Evolutionary conservation across 2,888 invertebrate genomes (phyloP).

Genomic region (Diarsia dahlii): DNA sequence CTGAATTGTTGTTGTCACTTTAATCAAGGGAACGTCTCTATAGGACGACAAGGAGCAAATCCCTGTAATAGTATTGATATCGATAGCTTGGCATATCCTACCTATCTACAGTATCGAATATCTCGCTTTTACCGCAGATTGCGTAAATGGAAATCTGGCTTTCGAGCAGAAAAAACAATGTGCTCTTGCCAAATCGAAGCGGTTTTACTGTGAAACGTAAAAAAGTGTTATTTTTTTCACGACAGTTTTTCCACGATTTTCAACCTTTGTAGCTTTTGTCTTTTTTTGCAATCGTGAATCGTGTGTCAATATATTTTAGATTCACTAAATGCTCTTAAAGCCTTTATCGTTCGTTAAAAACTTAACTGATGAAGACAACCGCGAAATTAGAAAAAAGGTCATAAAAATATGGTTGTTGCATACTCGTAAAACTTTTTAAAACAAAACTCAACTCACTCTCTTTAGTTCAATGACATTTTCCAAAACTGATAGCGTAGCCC

Average conservation of each 20-base stretch:
- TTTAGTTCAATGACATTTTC: slow-evolving; percentile 1
- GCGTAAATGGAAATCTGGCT: slow-evolving; percentile 81
- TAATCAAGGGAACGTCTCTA: slow-evolving; percentile 8
- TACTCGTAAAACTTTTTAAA: slow-evolving; percentile 7
- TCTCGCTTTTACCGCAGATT: slow-evolving; percentile 81
- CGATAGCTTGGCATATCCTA: slow-evolving; percentile 76
- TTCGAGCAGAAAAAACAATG: slow-evolving; percentile 74
- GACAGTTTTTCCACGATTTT: slow-evolving; percentile 12
- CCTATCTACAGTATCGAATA: slow-evolving; percentile 75
- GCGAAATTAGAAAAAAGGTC: not conserved
- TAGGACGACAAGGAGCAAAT: slow-evolving; percentile 28
- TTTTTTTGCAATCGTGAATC: not conserved
- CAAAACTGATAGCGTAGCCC: slow-evolving; percentile 14
- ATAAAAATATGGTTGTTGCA: not conserved
- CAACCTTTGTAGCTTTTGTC: too few species aligned
- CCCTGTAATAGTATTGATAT: slow-evolving; percentile 75
- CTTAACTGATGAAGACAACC: too few species aligned
- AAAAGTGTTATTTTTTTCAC: slow-evolving; percentile 32
- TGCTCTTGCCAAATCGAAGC: slow-evolving; percentile 70
- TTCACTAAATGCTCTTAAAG: not conserved
- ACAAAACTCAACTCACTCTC: too few species aligned
- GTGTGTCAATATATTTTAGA: not conserved
- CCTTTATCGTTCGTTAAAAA: not conserved
- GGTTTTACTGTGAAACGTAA: slow-evolving; percentile 61
- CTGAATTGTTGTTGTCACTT: not conserved